Base-by-base conservation (phyloP, 2,888 invertebrate species). In the Mimas tiliae region DNA sequence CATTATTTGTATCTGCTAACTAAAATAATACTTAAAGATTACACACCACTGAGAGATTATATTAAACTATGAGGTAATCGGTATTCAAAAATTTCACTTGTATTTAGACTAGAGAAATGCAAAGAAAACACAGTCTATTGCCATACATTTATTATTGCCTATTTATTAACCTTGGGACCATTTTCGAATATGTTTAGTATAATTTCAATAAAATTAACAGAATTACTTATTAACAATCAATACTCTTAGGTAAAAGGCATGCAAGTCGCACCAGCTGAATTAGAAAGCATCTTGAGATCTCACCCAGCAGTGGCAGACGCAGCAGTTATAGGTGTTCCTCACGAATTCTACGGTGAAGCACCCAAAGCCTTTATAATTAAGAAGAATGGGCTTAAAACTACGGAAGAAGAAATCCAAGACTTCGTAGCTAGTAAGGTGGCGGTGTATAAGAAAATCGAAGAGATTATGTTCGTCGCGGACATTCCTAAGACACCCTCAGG, bases 241-340 rank as follows among this genome's bases (percentile, higher is more conserved):
- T 48, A 69, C 65, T 51, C 55, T 6, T 79, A 93, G 93, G 96
- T 96, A 0, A 96, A 95, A 89, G 96, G 94, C 1, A 95, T 95
- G 88, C 95, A 98, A 95, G 98, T 98, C 14, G 96, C 98, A 0
- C 98, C 98, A 42, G 98, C 98, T 0, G 98, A 98, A 85, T 86
- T 98, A 27, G 98, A 98, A 86, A 96, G 95, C 50, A 74, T 97
- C 2, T 89, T 98, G 0, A 91, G 97, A 51, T 94, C 95, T 4
- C 96, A 97, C 85, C 97, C 97, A 0, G 95, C 95, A 0, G 95
- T 99, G 0, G 87, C 93, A 45, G 98, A 98, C 74, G 97, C 97
- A 0, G 98, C 97, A 0, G 98, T 99, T 0, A 95, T 98, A 67
- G 98, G 98, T 0, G 90, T 97, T 7, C 96, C 96, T 0, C 95